Conservation (phyloP, 2,797 vertebrate species). For the Basileuterus tristriatus region DNA sequence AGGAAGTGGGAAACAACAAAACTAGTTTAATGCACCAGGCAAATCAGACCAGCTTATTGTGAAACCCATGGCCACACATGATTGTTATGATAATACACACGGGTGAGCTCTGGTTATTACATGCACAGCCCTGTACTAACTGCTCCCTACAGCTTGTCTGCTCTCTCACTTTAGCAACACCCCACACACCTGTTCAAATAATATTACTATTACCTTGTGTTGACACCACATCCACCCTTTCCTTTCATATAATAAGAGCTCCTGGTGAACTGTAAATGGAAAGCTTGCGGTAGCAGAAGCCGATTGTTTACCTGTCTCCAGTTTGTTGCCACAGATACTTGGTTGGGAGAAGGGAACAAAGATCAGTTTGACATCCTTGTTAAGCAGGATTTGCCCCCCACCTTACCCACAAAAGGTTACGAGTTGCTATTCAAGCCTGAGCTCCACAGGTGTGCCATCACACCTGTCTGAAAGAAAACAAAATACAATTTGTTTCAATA, state of each 20-base stretch:
- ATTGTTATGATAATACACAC: constrained; percentile 61
- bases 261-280: constrained; percentile 74
- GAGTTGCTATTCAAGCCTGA: constrained; percentile 41
- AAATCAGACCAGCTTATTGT: constrained; percentile 46
- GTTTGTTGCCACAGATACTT: constrained; percentile 64
- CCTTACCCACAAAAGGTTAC: constrained; percentile 61
- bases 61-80: constrained; percentile 19
- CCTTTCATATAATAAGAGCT: constrained; percentile 77
- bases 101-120: constrained; percentile 64
- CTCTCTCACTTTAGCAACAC: constrained; percentile 73
- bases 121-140: constrained; percentile 67
- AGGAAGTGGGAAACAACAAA: background rate
- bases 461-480: constrained; percentile 71
- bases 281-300: constrained; percentile 73
- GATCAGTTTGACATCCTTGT: constrained; percentile 78
- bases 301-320: constrained; percentile 57
- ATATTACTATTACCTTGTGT: constrained; percentile 71
- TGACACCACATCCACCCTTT: constrained; percentile 73
- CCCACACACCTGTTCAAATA: constrained; percentile 83
- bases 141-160: constrained; percentile 58
- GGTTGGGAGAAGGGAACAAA: constrained; percentile 46
- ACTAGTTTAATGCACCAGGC: constrained; percentile 7
- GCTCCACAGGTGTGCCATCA: constrained; percentile 73
- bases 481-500: constrained; percentile 56
- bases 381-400: constrained; percentile 76